Base-by-base conservation (phyloP, 2,888 invertebrate species). In the Priapulus caudatus region DNA sequence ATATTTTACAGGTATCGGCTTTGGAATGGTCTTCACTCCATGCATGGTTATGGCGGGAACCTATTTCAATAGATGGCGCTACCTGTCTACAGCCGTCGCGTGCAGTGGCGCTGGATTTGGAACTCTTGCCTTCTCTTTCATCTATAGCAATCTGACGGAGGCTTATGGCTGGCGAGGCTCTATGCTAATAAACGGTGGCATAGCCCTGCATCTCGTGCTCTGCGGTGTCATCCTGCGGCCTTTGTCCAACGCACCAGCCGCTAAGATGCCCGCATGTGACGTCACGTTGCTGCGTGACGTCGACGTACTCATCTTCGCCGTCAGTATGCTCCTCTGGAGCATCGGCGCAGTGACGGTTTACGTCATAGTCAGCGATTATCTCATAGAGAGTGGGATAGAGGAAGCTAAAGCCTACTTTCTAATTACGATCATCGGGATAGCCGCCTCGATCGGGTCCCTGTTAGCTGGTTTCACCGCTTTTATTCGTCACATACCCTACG, bases 41-140 rank as follows among this genome's bases (percentile, higher is more conserved):
- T 33, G 33, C n/a, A n/a, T 33, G 10, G 33, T 33, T 10, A 33
- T 33, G 33, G 33, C n/a, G n/a, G 10, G 10, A 33, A 33, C 10
- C n/a, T 33, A 33, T n/a, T 33, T 33, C 33, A 33, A 33, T n/a
- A 33, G 33, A 33, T 33, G 33, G 33, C 33, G 33, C 10, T 33
- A 33, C 33, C 33, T 33, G 10, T 10, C 33, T 33, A 33, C 33
- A 10, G 33, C 33, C n/a, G 10, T 33, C 10, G 33, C 33, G 10
- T 33, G 33, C 33, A 33, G 33, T n/a, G 33, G 33, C 10, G 33
- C 10, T 33, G 33, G 33, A 10, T 10, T 33, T 10, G 33, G 33
- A 10, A 10, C 10, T n/a, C 10, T 33, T n/a, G 10, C n/a, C 10
- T 33, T 33, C n/a, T 10, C 33, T n/a, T 10, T 33, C 33, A 33